A percentile compares a stretch with the other conserved stretches of the same genome.
These are phyloP conservation scores for Drosophila tristis DNA, from an alignment of 1,140 invertebrate genomes.

Conservation along the genomic window DNA sequence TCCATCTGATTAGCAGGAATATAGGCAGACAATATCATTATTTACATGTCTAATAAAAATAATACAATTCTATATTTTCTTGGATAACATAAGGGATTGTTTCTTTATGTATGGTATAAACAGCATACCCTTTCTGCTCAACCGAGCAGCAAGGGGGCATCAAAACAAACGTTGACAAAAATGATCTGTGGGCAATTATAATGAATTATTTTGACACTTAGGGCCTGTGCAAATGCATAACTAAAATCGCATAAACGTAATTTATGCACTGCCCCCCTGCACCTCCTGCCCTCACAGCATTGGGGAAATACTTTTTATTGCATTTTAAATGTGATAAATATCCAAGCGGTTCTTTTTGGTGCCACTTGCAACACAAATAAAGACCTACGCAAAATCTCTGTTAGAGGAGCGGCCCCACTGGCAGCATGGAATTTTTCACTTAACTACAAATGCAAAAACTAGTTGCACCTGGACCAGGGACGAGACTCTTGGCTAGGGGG, in stretches of 20 bases:
- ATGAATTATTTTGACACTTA: conserved; percentile 83
- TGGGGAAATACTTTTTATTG: conserved; percentile 75
- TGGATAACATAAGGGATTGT: too few species aligned
- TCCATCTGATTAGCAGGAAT: too few species aligned
- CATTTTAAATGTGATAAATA: conserved; percentile 84
- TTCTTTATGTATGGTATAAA: too few species aligned
- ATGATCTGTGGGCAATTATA: conserved; percentile 83
- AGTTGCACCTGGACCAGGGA: conserved; percentile 13
- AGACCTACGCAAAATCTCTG: conserved; percentile 50
- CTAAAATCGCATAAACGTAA: conserved; percentile 78
- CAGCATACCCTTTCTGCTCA: too few species aligned
- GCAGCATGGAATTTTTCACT: conserved; percentile 73
- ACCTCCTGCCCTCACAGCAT: conserved; percentile 13
- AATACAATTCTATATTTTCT: too few species aligned
- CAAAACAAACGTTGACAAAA: conserved; percentile 70
- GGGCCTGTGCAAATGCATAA: conserved; percentile 69
- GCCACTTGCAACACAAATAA: conserved; percentile 51
- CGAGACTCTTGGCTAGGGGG: conserved; percentile 20
- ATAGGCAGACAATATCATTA: too few species aligned
- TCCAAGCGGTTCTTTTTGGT: conserved; percentile 47
- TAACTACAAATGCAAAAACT: conserved; percentile 36
- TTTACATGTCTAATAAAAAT: too few species aligned
- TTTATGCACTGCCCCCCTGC: conserved; percentile 59
- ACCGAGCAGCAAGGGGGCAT: not conserved
- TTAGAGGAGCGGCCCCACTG: too few species aligned